A percentile compares a stretch with the other conserved stretches of the same genome.
Evolutionary conservation across 2,888 invertebrate genomes (phyloP).

Genomic region (Lithophane semibrunnea): DNA sequence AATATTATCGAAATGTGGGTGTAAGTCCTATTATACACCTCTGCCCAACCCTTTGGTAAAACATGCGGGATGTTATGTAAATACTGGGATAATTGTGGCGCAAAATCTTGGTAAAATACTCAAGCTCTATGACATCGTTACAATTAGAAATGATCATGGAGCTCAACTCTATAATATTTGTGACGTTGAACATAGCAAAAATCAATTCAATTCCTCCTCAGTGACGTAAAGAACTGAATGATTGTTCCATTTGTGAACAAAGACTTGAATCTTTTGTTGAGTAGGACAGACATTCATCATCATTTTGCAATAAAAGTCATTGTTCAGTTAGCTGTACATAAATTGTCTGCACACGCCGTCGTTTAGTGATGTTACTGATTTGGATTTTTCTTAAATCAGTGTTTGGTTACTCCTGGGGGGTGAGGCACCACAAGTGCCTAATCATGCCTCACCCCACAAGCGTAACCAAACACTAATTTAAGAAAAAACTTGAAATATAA

Average conservation of each 20-base stretch:
- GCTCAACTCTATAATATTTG: background rate
- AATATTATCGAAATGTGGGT: background rate
- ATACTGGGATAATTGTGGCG: background rate
- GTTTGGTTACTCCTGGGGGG: conserved; percentile 2
- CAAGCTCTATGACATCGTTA: background rate
- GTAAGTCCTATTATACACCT: background rate
- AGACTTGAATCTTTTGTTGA: conserved; percentile 42
- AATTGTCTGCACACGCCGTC: conserved; percentile 27
- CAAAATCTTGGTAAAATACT: background rate
- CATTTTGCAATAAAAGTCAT: conserved; percentile 53
- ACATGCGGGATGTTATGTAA: background rate
- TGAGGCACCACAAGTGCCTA: background rate
- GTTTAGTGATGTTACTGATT: conserved; percentile 3
- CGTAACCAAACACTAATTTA: conserved; percentile 20
- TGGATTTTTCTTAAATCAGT: conserved; percentile 27
- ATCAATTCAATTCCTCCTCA: background rate
- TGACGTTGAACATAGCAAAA: background rate
- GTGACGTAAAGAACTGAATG: background rate
- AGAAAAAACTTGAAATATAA: background rate
- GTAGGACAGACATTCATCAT: conserved; percentile 37
- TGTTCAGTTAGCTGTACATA: conserved; percentile 38
- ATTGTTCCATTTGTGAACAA: conserved; percentile 33
- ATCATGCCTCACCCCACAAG: background rate
- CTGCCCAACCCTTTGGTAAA: background rate
- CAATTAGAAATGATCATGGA: background rate